Percentiles rank a stretch among this genome's conserved stretches.
These are phyloP conservation scores for Hydractinia symbiolongicarpus DNA, from an alignment of 30 jellyfish, hydroid and myxozoan species.

Conservation along the genomic window DNA sequence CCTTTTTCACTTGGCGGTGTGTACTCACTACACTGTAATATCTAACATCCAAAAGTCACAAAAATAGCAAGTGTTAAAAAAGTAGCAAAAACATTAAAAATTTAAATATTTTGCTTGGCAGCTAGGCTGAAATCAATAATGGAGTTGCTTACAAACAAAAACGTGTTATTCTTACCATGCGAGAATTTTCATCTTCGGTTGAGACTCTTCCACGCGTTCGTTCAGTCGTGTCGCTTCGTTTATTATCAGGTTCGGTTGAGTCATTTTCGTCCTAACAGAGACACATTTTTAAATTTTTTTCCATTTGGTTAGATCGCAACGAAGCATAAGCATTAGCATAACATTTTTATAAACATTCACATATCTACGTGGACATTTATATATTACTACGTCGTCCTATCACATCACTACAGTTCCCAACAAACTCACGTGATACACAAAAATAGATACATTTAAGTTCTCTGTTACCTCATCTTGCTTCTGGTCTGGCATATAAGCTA, in stretches of 20 bases:
- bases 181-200: background rate
- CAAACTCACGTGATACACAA: too few relatives aligned
- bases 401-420: too few relatives aligned
- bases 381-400: too few relatives aligned
- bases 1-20: too few relatives aligned
- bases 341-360: background rate
- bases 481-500: constrained; percentile 62
- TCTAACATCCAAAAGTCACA: too few relatives aligned
- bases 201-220: background rate
- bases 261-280: background rate
- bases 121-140: background rate
- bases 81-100: too few relatives aligned
- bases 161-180: background rate
- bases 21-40: too few relatives aligned
- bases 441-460: background rate
- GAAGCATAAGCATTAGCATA: background rate
- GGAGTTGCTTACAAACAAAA: background rate
- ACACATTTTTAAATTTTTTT: background rate
- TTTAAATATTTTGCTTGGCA: background rate
- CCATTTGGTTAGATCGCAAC: background rate
- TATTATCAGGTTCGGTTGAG: background rate
- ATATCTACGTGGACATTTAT: too few relatives aligned
- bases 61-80: too few relatives aligned
- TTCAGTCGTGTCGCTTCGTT: background rate
- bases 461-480: constrained; percentile 50